Evolutionary conservation across 2,797 vertebrate genomes (phyloP).

Genomic region (Mionectes olivaceus): DNA sequence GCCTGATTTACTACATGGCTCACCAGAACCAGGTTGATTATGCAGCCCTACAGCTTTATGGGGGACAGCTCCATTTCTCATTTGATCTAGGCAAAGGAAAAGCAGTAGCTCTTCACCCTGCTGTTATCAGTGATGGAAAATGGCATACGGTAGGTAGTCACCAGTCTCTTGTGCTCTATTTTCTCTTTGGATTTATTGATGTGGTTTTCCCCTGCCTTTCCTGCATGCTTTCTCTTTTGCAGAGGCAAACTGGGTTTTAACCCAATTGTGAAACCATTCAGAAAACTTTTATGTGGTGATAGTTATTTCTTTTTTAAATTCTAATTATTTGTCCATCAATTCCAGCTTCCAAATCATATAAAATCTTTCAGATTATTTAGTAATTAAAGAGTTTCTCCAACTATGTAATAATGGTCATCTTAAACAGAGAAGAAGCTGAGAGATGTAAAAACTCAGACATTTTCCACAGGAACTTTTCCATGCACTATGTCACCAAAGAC

Average conservation of each 20-base stretch:
- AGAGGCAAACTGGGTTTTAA: not conserved
- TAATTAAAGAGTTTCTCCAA: not conserved
- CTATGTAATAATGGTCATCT: not conserved
- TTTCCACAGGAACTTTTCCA: not conserved
- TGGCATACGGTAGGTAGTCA: constrained; percentile 88
- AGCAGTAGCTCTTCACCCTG: constrained; percentile 78
- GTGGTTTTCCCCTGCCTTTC: not conserved
- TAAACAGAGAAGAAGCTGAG: not conserved
- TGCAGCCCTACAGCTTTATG: constrained; percentile 83
- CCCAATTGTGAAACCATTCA: not conserved
- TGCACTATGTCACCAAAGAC: not conserved
- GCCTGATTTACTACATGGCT: constrained; percentile 87
- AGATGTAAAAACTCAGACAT: not conserved
- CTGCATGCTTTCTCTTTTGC: not conserved
- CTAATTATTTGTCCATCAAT: not conserved
- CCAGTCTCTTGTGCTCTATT: not conserved
- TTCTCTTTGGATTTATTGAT: not conserved
- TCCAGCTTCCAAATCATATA: not conserved
- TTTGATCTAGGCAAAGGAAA: constrained; percentile 91
- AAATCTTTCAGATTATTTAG: not conserved
- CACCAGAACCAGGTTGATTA: constrained; percentile 90
- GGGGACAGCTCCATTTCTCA: constrained; percentile 84
- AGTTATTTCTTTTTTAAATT: not conserved
- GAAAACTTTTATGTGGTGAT: not conserved
- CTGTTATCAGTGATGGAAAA: constrained; percentile 83